A percentile compares a stretch with the other conserved stretches of the same genome.
Evolutionary conservation across 2,797 vertebrate species (phyloP).

Genomic region (Tachyglossus aculeatus): DNA sequence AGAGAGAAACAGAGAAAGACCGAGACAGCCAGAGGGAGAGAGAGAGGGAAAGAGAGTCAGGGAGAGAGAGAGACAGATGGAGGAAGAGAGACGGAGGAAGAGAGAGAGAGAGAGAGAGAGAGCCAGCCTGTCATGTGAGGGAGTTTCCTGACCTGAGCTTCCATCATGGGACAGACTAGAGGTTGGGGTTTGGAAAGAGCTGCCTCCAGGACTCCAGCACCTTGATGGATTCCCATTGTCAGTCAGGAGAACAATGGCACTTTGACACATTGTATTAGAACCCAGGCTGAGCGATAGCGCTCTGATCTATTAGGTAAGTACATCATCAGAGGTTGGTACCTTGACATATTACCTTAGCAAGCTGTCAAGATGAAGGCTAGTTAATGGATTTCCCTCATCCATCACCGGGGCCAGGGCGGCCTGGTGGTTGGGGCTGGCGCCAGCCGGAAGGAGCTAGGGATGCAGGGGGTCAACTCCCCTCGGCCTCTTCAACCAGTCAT

Average conservation of each 20-base stretch:
- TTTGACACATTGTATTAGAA: constrained; percentile 34
- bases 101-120: background rate
- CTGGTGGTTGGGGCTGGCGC: background rate
- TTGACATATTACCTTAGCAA: constrained; percentile 55
- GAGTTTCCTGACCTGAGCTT: background rate
- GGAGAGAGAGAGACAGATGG: background rate
- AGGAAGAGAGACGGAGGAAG: background rate
- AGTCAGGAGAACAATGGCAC: constrained; percentile 11
- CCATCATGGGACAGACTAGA: constrained; percentile 16
- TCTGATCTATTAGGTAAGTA: constrained; percentile 54
- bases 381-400: constrained; percentile 54
- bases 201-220: background rate
- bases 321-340: constrained; percentile 49
- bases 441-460: background rate
- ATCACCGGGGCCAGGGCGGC: constrained; percentile 16
- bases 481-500: background rate
- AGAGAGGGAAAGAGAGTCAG: background rate
- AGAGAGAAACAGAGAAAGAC: background rate
- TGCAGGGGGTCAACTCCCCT: background rate
- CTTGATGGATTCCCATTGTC: constrained; percentile 36
- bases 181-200: constrained; percentile 28
- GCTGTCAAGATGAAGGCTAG: constrained; percentile 12
- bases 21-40: too few species aligned
- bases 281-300: constrained; percentile 49
- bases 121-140: constrained; percentile 22